Evolutionary conservation across 2,797 vertebrate genomes (phyloP).

Genomic region (Rhynchotus rufescens): DNA sequence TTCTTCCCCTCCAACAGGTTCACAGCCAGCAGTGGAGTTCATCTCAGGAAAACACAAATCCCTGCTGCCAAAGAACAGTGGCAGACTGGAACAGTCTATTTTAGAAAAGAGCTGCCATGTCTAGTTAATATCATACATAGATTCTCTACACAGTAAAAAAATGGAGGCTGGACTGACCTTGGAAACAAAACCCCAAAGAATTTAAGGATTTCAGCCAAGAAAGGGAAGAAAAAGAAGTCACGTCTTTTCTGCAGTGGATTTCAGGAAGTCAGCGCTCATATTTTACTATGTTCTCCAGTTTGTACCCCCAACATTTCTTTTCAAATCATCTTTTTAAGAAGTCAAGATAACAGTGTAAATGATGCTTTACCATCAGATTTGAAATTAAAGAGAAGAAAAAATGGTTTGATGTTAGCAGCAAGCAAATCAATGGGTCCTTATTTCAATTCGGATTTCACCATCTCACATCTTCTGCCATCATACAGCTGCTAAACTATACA

Average conservation of each 20-base stretch:
- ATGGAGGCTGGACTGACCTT: constrained; percentile 22
- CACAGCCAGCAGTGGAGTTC: constrained; percentile 6
- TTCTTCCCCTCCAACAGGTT: constrained; percentile 8
- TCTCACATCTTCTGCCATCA: neutral
- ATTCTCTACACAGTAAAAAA: constrained; percentile 18
- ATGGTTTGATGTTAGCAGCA: neutral
- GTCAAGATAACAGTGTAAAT: neutral
- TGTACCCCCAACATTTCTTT: neutral
- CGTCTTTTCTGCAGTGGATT: neutral
- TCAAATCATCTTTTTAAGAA: neutral
- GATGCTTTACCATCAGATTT: neutral
- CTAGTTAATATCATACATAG: constrained; percentile 46
- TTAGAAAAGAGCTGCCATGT: constrained; percentile 54
- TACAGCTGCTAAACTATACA: neutral
- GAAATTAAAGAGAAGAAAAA: neutral
- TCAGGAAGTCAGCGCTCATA: neutral
- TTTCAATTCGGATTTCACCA: neutral
- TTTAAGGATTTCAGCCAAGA: constrained; percentile 10
- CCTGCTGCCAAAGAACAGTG: constrained; percentile 35
- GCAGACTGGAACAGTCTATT: constrained; percentile 62
- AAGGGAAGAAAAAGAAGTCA: constrained; percentile 16
- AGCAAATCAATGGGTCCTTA: neutral
- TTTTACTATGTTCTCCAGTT: neutral
- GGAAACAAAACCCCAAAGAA: constrained; percentile 31
- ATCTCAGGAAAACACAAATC: constrained; percentile 54